A percentile compares a stretch with the other conserved stretches of the same genome.
Evolutionary conservation across 2,797 vertebrate species (phyloP).

Genomic region (Vireo griseus): DNA sequence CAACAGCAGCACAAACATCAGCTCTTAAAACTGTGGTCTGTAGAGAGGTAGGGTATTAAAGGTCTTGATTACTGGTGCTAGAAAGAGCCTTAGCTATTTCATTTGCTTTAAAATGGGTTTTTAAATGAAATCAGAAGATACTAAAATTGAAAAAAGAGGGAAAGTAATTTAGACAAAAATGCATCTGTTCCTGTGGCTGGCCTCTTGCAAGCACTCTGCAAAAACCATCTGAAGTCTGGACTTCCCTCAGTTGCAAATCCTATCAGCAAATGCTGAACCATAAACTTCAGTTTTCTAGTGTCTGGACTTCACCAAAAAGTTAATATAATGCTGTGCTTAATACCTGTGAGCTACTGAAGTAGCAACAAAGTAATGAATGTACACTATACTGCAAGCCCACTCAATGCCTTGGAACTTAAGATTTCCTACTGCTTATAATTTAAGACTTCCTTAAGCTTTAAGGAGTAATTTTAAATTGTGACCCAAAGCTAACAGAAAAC

Average conservation of each 20-base stretch:
- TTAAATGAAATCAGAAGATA: slow-evolving; percentile 46
- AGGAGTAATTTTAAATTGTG: slow-evolving; percentile 1
- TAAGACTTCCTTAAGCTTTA: slow-evolving; percentile 10
- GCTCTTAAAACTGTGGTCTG: background rate
- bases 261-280: slow-evolving; percentile 22
- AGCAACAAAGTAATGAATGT: slow-evolving; percentile 6
- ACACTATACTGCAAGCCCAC: background rate
- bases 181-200: background rate
- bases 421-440: slow-evolving; percentile 17
- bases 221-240: slow-evolving; percentile 4
- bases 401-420: background rate
- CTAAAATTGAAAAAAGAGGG: slow-evolving; percentile 12
- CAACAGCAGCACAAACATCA: background rate
- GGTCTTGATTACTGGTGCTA: background rate
- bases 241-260: slow-evolving; percentile 18
- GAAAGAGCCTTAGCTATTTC: slow-evolving; percentile 9
- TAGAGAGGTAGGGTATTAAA: background rate
- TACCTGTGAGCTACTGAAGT: background rate
- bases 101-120: slow-evolving; percentile 38
- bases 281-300: background rate
- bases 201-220: background rate
- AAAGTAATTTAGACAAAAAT: slow-evolving; percentile 50
- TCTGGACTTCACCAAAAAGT: background rate
- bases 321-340: background rate
- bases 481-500: slow-evolving; percentile 12